These are phyloP conservation scores for Periophthalmodon schlosseri DNA, from an alignment of 2,113 vertebrate genomes.

Conservation along the genomic window DNA sequence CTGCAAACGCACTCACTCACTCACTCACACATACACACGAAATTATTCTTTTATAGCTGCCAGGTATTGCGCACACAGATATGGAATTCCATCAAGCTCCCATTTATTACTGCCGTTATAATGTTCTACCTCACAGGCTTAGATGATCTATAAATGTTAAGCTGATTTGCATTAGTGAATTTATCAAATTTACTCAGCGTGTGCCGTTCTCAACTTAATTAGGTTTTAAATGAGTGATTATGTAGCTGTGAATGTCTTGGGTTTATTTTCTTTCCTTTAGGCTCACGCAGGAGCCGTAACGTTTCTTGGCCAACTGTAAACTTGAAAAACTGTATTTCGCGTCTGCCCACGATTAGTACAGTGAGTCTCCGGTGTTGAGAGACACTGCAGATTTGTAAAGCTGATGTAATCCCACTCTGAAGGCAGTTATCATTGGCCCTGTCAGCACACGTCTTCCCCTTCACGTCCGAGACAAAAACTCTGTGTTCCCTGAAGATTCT, in stretches of 20 bases:
- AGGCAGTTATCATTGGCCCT: conserved; percentile 49
- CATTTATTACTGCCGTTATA: conserved; percentile 32
- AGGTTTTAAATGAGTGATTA: conserved; percentile 18
- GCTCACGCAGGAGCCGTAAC: background rate
- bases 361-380: background rate
- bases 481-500: conserved; percentile 46
- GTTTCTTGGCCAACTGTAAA: background rate
- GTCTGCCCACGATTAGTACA: background rate
- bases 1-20: conserved; percentile 49
- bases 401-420: conserved; percentile 41
- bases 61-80: conserved; percentile 42
- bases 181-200: conserved; percentile 24
- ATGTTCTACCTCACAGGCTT: conserved; percentile 28
- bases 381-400: conserved; percentile 13
- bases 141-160: conserved; percentile 31
- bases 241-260: background rate
- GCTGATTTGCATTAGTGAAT: conserved; percentile 29
- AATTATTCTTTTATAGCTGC: conserved; percentile 44
- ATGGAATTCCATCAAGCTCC: conserved; percentile 36
- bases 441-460: conserved; percentile 64
- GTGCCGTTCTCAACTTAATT: conserved; percentile 27
- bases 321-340: background rate
- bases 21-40: conserved; percentile 21
- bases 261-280: background rate
- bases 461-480: conserved; percentile 45